Base-by-base conservation (phyloP, 1,140 invertebrate species). In the Neotoxoptera formosana region DNA sequence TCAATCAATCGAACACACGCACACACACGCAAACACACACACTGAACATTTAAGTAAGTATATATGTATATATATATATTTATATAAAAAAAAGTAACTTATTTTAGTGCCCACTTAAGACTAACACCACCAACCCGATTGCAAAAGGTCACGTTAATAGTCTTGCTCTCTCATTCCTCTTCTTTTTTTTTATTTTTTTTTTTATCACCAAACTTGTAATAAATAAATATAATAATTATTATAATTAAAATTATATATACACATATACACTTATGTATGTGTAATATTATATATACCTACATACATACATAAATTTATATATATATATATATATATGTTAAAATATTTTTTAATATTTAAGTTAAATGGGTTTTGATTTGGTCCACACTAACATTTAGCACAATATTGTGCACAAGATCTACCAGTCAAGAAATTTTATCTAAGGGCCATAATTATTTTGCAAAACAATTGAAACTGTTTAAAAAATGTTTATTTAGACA, bases 1-100 rank as follows among this genome's bases (percentile, higher is more conserved):
- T 98, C 81, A 93, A 93, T 93, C 67, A 93, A 93, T 93, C 91
- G 60, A 93, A 93, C n/a, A 93, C 81, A 84, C 91, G 53, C 91
- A 84, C 91, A 81, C 90, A 91, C 67, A 92, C 91, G 53, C 53
- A 56, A 34, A 76, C 60, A 91, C 41, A 67, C 36, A 81, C 90
- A 81, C 90, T 81, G 90, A 81, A n/a, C 90, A 83, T 90, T 41
- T 90, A 90, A 90, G 53, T 90, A 90, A 17, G 30, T 90, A 90
- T 60, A 45, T 60, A 60, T 60, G 25, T 90, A 90, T 90, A 60
- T 90, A 90, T 90, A 89, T 89, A 89, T 60, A 67, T 90, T 8
- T 67, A 45, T 45, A 90, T 14, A 51, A 47, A 86, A 25, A 83
- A 86, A 21, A 14, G 4, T 86, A 51, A 23, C 81, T 93, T 93